Conservation (phyloP, 2,797 vertebrate genomes). For the Discoglossus pictus region DNA sequence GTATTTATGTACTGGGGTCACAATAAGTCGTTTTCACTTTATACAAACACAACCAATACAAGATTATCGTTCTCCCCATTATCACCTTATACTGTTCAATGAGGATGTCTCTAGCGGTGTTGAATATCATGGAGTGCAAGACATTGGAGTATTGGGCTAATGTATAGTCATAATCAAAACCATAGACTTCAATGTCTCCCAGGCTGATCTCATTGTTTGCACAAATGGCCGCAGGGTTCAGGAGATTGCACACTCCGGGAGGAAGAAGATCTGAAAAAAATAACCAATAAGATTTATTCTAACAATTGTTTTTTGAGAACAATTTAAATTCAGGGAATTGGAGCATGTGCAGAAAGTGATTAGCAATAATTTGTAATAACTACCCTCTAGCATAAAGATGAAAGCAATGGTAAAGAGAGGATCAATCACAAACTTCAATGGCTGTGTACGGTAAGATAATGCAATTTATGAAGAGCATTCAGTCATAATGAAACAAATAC, state of each 20-base stretch:
- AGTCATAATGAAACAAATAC: too few relatives aligned
- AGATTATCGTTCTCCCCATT: too few relatives aligned
- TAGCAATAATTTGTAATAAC: background rate
- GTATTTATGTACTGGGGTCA: rapidly evolving
- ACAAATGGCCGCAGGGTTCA: constrained; percentile 73
- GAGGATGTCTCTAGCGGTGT: constrained; percentile 73
- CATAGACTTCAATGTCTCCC: constrained; percentile 73
- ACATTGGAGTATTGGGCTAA: constrained; percentile 76
- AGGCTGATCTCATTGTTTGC: constrained; percentile 80
- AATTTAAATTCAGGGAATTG: background rate
- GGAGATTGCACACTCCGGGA: constrained; percentile 75
- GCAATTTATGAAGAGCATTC: too few relatives aligned
- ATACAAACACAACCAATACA: background rate
- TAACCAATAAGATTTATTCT: constrained; percentile 35
- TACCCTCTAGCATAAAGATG: too few relatives aligned
- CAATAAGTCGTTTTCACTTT: background rate
- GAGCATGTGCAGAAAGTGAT: background rate
- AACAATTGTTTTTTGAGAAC: constrained; percentile 15
- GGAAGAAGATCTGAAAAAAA: constrained; percentile 72
- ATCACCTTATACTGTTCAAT: constrained; percentile 76
- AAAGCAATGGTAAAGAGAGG: too few relatives aligned
- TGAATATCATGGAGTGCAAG: constrained; percentile 75
- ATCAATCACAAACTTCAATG: too few relatives aligned
- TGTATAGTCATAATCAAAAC: constrained; percentile 78
- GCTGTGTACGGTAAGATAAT: too few relatives aligned